Conservation (phyloP, 2,888 invertebrate genomes). For the Himalopsyche anomala region DNA sequence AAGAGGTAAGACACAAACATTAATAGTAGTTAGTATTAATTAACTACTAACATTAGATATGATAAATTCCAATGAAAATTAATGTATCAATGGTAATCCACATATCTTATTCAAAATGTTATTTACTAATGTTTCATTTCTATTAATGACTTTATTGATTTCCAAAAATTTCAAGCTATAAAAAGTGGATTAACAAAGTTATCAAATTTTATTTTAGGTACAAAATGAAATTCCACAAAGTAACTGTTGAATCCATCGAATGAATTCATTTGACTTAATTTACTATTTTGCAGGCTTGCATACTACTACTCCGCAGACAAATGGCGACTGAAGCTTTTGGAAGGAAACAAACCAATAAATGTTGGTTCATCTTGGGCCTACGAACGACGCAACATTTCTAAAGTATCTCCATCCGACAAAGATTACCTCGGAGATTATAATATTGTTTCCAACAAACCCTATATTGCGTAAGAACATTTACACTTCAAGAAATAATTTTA, state of each 20-base stretch:
- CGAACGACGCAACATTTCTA: conserved; percentile 74
- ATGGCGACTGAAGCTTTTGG: conserved; percentile 76
- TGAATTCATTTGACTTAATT: conserved; percentile 23
- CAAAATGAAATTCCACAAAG: neutral
- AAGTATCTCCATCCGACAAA: conserved; percentile 72
- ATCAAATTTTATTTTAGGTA: too few species aligned
- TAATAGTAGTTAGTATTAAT: too few species aligned
- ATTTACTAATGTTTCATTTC: too few species aligned
- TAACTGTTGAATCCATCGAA: too few species aligned
- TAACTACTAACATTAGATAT: too few species aligned
- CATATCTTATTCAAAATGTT: too few species aligned
- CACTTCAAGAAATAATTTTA: neutral
- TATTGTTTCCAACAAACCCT: conserved; percentile 77
- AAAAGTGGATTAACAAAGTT: too few species aligned
- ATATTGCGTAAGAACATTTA: conserved; percentile 73
- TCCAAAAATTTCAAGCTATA: too few species aligned
- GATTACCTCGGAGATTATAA: conserved; percentile 76
- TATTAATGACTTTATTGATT: too few species aligned
- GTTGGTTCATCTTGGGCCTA: conserved; percentile 75
- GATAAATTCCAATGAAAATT: too few species aligned
- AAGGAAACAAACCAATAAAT: conserved; percentile 70
- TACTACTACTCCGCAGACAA: conserved; percentile 78
- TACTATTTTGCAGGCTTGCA: conserved; percentile 72
- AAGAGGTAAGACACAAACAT: too few species aligned
- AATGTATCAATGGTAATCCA: too few species aligned